Evolutionary conservation across 2,888 invertebrate species (phyloP), one percentile per base, ranked within the genome.

Genomic region (Drosophila limbata): DNA sequence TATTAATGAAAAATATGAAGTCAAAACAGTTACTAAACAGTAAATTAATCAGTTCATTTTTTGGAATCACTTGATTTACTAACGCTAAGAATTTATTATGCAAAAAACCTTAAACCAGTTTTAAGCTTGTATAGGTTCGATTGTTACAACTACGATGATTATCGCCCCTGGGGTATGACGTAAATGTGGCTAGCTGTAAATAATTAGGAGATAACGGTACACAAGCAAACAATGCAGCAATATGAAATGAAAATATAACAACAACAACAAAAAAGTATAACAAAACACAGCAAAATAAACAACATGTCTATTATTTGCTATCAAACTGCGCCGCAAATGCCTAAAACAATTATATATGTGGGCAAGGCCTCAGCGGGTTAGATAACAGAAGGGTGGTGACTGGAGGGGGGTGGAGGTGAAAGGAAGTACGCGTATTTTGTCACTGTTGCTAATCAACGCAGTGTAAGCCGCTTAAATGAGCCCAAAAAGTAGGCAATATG

Each of bases 281-380:
- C 31, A 44, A 44, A n/a, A 52, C 17, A 39, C 25, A 64, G 44
- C 42, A 51, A 51, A 53, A 65, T 80, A 76, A 70, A 77, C 59
- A 77, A 65, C 64, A 68, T 73, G 74, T 81, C 71, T 84, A 89
- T 87, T 87, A 89, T 86, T 73, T 86, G 84, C 63, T 83, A 83
- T 83, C 84, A 51, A 77, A 86, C 40, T 73, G 77, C 69, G 40
- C 21, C 9, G 67, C 56, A 64, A 59, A 50, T 59, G 81, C 61
- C 64, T 52, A 72, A 77, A 81, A 77, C 73, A 80, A 81, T 77
- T 80, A 77, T 25, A 17, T 21, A 48, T 62, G 63, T 68, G 61
- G 8, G 19, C 31, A 37, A 13, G 53, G 39, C 50, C 50, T 35
- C 15, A 31, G 28, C 33, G 57, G 61, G 17, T 17, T 15, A 19